A percentile compares a stretch with the other conserved stretches of the same genome.
These are phyloP conservation scores for Drosophila ogumai DNA, from an alignment of 1,140 invertebrate species.

Conservation along the genomic window DNA sequence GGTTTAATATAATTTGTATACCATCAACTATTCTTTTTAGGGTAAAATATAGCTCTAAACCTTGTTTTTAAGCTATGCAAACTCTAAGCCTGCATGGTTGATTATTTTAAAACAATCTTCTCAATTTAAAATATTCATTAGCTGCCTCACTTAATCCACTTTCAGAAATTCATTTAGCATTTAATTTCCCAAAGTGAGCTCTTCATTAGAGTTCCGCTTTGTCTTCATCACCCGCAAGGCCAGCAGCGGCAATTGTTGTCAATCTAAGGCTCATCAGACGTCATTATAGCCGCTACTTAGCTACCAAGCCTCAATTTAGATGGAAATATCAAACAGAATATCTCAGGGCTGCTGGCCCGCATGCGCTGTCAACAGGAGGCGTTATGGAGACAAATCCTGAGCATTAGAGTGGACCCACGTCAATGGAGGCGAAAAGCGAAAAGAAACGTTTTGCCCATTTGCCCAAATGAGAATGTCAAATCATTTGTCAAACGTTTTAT, in stretches of 20 bases:
- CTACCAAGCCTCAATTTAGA: slow-evolving; percentile 11
- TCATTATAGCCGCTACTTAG: slow-evolving; percentile 22
- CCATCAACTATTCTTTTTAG: too few relatives aligned
- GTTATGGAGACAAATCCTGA: slow-evolving; percentile 41
- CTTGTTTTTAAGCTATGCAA: not conserved
- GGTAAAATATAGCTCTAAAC: not conserved
- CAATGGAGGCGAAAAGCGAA: slow-evolving; percentile 43
- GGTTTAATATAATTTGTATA: not conserved
- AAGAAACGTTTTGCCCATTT: slow-evolving; percentile 53
- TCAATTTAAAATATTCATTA: not conserved
- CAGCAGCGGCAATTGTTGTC: slow-evolving; percentile 56
- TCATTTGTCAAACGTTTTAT: slow-evolving; percentile 79
- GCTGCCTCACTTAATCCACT: not conserved
- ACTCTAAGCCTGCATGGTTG: not conserved
- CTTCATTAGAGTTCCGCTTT: slow-evolving; percentile 39
- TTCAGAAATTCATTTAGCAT: not conserved
- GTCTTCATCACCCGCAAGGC: slow-evolving; percentile 24
- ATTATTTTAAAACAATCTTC: not conserved
- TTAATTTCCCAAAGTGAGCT: slow-evolving; percentile 20
- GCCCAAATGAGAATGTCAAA: slow-evolving; percentile 75
- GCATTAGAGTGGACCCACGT: slow-evolving; percentile 25
- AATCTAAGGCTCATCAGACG: slow-evolving; percentile 54
- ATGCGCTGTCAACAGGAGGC: slow-evolving; percentile 68
- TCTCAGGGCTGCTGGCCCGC: slow-evolving; percentile 45
- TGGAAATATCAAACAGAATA: slow-evolving; percentile 10